A percentile compares a stretch with the other conserved stretches of the same genome.
These are phyloP conservation scores for Pantherophis vulpinus DNA, from an alignment of 2,797 vertebrate species.

Conservation along the genomic window DNA sequence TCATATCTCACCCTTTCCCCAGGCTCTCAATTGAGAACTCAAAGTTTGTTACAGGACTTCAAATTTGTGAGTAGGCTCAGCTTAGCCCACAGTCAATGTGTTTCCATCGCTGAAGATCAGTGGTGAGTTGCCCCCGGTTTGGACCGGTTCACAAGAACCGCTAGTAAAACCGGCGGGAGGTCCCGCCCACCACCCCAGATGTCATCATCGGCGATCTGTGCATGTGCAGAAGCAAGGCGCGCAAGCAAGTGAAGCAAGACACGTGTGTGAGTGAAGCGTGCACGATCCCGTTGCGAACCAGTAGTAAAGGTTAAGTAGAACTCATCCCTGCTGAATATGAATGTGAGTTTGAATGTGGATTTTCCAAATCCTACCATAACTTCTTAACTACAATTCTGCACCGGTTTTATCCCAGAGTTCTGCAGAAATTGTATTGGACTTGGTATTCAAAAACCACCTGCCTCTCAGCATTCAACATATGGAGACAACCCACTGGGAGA, in stretches of 20 bases:
- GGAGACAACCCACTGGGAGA: background rate
- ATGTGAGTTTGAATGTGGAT: background rate
- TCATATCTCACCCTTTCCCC: background rate
- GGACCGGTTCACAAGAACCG: too few species aligned
- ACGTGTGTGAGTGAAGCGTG: too few species aligned
- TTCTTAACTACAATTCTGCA: background rate
- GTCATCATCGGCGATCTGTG: too few species aligned
- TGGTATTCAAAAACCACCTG: background rate
- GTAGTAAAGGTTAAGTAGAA: too few species aligned
- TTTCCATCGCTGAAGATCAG: background rate
- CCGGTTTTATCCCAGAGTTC: background rate
- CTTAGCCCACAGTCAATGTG: background rate
- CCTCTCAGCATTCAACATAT: background rate
- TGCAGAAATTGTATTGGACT: background rate
- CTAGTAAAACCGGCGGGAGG: too few species aligned
- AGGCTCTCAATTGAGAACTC: background rate
- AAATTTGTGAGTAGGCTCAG: background rate
- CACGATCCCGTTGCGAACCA: too few species aligned
- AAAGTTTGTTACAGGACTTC: background rate
- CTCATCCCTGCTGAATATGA: background rate
- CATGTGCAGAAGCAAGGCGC: too few species aligned
- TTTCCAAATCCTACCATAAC: background rate
- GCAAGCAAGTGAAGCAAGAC: too few species aligned
- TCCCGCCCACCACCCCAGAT: too few species aligned
- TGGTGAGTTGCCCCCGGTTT: too few species aligned